These are phyloP conservation scores for Sipha maydis DNA, from an alignment of 2,888 invertebrate genomes.

Conservation along the genomic window DNA sequence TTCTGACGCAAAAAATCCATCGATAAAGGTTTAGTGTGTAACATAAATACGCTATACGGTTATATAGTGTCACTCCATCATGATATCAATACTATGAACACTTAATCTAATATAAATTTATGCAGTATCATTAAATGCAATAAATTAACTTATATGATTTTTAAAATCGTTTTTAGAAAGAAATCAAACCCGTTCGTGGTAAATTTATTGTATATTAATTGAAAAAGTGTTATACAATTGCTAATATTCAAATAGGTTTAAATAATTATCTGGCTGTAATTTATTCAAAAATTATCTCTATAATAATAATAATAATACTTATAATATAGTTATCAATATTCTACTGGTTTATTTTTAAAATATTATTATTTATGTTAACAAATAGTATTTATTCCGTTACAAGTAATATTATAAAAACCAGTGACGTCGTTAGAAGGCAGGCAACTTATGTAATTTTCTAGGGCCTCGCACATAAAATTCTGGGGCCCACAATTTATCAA, in stretches of 20 bases:
- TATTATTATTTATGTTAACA: background rate
- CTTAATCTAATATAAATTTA: too few species aligned
- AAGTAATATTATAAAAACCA: background rate
- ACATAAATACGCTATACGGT: too few species aligned
- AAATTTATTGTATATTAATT: slow-evolving; percentile 6
- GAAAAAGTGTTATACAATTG: background rate
- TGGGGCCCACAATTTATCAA: too few species aligned
- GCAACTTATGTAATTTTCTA: too few species aligned
- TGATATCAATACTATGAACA: too few species aligned
- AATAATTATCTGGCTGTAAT: slow-evolving; percentile 3
- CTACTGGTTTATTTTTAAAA: background rate
- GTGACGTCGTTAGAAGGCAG: too few species aligned
- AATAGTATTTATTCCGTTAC: background rate
- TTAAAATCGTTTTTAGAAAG: background rate
- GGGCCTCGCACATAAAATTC: too few species aligned
- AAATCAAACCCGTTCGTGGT: slow-evolving; percentile 2
- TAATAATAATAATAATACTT: background rate
- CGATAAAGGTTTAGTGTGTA: too few species aligned
- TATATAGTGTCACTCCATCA: too few species aligned
- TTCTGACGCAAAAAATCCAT: too few species aligned
- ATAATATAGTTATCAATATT: background rate
- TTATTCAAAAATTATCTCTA: background rate
- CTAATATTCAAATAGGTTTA: background rate
- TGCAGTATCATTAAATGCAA: too few species aligned
- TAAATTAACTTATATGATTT: slow-evolving; percentile 23